A percentile compares a stretch with the other conserved stretches of the same genome.
phyloP scores from a whole-genome alignment of 2,888 invertebrate genomes.

The Andrena praecox region DNA sequence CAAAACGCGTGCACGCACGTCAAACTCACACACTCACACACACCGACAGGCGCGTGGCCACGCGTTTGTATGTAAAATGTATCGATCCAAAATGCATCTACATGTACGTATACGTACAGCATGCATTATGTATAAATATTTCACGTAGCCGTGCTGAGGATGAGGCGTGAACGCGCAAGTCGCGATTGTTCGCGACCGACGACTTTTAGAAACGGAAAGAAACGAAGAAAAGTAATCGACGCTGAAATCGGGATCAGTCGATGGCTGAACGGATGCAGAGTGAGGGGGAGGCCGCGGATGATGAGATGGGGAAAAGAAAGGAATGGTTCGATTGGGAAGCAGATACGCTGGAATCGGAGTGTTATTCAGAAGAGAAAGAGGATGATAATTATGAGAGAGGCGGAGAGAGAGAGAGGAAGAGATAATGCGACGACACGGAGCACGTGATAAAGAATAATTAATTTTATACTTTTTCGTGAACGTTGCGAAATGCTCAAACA shows the following conservation, averaged over 20 bases:
- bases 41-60: conserved; percentile 39
- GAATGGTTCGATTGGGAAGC: background rate
- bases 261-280: background rate
- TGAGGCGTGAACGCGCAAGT: conserved; percentile 45
- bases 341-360: conserved; percentile 36
- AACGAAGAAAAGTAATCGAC: conserved; percentile 66
- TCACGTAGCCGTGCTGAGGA: conserved; percentile 47
- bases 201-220: conserved; percentile 28
- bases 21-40: conserved; percentile 29
- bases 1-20: conserved; percentile 33
- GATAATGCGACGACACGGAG: conserved; percentile 58
- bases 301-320: conserved; percentile 1
- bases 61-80: conserved; percentile 65
- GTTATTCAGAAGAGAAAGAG: conserved; percentile 31
- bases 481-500: conserved; percentile 83
- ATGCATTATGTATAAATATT: conserved; percentile 61
- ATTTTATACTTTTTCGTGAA: conserved; percentile 84
- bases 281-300: background rate
- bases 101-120: conserved; percentile 59
- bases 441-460: conserved; percentile 80
- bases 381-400: conserved; percentile 26
- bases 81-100: conserved; percentile 61
- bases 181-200: conserved; percentile 40
- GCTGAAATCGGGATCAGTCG: background rate
- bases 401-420: conserved; percentile 14